These are phyloP conservation scores for Elysia chlorotica DNA, from an alignment of 1,140 invertebrate species.

Conservation along the genomic window DNA sequence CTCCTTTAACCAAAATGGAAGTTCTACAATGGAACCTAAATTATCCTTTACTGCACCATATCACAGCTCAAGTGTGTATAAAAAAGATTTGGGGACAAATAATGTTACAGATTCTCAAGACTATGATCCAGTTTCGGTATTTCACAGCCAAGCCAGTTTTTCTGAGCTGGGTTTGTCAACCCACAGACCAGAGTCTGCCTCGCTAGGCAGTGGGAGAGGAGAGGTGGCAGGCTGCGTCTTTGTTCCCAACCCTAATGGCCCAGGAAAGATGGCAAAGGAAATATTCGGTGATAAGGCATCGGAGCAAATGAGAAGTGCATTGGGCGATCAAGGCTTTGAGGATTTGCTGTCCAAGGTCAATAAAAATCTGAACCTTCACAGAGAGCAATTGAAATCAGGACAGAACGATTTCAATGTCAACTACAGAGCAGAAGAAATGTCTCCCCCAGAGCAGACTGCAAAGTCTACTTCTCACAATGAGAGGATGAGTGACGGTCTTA, in stretches of 20 bases:
- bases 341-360: constrained; percentile 37
- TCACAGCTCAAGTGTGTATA: not conserved
- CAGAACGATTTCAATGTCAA: no score
- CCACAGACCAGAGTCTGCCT: constrained; percentile 31
- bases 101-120: constrained; percentile 19
- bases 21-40: not conserved
- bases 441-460: not conserved
- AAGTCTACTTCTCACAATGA: no score
- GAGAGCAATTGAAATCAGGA: no score
- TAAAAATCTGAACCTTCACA: constrained; percentile 33
- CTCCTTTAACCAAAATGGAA: no score
- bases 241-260: not conserved
- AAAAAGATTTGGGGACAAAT: not conserved
- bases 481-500: no score
- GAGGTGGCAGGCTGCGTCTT: not conserved
- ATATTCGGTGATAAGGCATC: constrained; percentile 25
- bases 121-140: constrained; percentile 20
- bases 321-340: constrained; percentile 40
- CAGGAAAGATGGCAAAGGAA: constrained; percentile 17
- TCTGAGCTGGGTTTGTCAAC: constrained; percentile 37
- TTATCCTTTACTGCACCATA: not conserved
- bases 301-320: constrained; percentile 31
- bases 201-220: no score
- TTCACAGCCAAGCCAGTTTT: constrained; percentile 31
- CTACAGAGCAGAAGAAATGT: no score